These are phyloP conservation scores for Sturnus vulgaris DNA, from an alignment of 2,113 vertebrate species.

Conservation along the genomic window DNA sequence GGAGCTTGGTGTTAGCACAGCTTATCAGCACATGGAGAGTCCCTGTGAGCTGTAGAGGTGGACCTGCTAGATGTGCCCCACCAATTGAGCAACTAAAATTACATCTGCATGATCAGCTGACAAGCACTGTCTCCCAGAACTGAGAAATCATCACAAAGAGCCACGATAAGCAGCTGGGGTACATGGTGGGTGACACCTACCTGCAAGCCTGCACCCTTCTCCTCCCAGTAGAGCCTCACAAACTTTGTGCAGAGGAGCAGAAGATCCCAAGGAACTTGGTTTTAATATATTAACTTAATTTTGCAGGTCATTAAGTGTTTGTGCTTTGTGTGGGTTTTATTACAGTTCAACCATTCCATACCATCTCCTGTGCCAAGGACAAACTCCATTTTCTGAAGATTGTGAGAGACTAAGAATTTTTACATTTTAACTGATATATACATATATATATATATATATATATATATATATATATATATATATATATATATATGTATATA, in stretches of 20 bases:
- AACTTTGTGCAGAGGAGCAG: neutral
- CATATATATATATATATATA: too few species aligned
- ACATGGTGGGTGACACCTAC: accelerated
- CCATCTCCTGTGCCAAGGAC: neutral
- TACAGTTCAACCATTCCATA: neutral
- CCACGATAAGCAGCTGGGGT: neutral
- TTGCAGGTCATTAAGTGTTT: neutral
- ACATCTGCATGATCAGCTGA: neutral
- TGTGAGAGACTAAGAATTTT: neutral
- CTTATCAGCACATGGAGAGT: neutral
- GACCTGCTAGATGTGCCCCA: neutral
- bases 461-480: too few species aligned
- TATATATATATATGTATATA: too few species aligned
- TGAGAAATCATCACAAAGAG: neutral
- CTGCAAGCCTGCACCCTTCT: neutral
- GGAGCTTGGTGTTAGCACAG: neutral
- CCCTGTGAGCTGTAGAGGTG: neutral
- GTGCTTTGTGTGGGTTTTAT: neutral
- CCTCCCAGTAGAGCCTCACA: neutral
- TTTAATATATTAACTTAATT: neutral
- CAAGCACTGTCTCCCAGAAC: neutral
- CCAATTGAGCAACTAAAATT: neutral
- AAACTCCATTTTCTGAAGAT: neutral
- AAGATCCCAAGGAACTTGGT: neutral
- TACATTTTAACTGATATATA: neutral